Conservation (phyloP, 2,888 invertebrate genomes). For the Apodemia zela region DNA sequence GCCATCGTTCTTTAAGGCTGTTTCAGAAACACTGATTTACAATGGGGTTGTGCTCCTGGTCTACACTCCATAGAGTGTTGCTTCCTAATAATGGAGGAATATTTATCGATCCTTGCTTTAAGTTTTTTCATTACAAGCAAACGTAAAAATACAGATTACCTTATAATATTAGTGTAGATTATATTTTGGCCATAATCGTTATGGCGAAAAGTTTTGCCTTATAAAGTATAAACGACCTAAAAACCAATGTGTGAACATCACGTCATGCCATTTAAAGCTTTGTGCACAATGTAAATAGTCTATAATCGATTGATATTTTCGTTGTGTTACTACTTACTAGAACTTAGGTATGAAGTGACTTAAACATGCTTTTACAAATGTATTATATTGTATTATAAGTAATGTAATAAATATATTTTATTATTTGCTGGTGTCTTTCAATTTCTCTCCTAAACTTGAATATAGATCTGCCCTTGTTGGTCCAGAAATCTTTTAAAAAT, state of each 20-base stretch:
- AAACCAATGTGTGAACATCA: slow-evolving; percentile 18
- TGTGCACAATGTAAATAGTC: slow-evolving; percentile 12
- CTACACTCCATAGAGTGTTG: too few relatives aligned
- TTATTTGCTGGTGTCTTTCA: slow-evolving; percentile 19
- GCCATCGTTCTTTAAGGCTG: too few relatives aligned
- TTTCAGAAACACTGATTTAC: too few relatives aligned
- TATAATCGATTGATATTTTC: neutral
- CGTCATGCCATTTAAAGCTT: slow-evolving; percentile 9
- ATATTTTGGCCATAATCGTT: slow-evolving; percentile 1
- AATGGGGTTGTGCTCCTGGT: too few relatives aligned
- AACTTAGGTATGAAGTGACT: neutral
- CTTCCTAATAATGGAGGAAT: too few relatives aligned
- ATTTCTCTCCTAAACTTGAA: too few relatives aligned
- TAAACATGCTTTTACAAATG: slow-evolving; percentile 28
- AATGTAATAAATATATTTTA: slow-evolving; percentile 28
- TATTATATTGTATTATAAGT: slow-evolving; percentile 32
- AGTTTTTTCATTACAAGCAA: too few relatives aligned
- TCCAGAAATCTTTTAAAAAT: too few relatives aligned
- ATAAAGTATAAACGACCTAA: neutral
- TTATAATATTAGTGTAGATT: neutral
- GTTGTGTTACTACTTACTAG: neutral
- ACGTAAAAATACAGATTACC: too few relatives aligned
- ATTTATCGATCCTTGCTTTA: too few relatives aligned
- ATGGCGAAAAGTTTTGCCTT: neutral
- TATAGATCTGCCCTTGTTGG: too few relatives aligned